Conservation (phyloP, 2,888 invertebrate species). For the Dynastes hyllus region DNA sequence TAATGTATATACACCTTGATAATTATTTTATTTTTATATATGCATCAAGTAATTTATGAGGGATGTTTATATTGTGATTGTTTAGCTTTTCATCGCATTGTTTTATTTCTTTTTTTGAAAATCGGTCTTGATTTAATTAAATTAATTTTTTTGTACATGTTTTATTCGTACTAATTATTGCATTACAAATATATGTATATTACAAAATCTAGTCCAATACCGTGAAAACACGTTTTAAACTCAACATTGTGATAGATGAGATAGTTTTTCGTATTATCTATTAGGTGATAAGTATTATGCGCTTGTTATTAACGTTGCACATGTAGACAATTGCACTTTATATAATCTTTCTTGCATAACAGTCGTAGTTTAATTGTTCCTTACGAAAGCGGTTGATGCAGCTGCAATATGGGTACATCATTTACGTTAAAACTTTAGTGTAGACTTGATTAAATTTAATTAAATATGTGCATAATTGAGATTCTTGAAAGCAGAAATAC, state of each 20-base stretch:
- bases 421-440: too few relatives aligned
- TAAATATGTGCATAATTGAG: too few relatives aligned
- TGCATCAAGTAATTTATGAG: conserved; percentile 41
- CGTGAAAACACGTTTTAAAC: conserved; percentile 49
- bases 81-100: not conserved
- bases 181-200: conserved; percentile 33
- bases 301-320: conserved; percentile 53
- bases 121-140: conserved; percentile 29
- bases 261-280: conserved; percentile 49
- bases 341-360: conserved; percentile 49
- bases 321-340: conserved; percentile 52
- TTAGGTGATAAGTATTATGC: conserved; percentile 49
- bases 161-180: not conserved
- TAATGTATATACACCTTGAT: conserved; percentile 47
- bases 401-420: conserved; percentile 26
- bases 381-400: conserved; percentile 40
- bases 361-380: conserved; percentile 33
- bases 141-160: not conserved
- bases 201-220: conserved; percentile 50
- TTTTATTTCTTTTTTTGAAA: conserved; percentile 2
- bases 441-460: too few relatives aligned
- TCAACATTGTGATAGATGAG: conserved; percentile 55
- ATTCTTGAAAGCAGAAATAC: too few relatives aligned
- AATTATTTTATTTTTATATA: conserved; percentile 40
- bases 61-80: conserved; percentile 27